Evolutionary conservation across 1,140 invertebrate species (phyloP).

Genomic region (Drosophila ficusphila): DNA sequence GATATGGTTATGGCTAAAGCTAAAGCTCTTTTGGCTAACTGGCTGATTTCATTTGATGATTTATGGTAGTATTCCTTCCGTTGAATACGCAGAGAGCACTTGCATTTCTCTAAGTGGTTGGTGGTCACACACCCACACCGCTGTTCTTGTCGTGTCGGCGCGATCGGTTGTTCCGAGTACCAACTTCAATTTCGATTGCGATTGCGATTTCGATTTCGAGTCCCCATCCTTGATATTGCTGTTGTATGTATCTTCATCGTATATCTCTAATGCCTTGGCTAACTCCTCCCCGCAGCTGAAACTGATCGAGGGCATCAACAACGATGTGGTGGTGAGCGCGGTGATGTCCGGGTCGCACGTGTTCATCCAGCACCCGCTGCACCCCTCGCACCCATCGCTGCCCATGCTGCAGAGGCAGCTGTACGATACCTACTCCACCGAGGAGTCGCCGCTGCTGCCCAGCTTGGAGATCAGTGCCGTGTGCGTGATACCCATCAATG

Average conservation of each 20-base stretch:
- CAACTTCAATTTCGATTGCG: too few relatives aligned
- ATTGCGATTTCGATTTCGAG: not conserved
- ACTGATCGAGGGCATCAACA: constrained; percentile 95
- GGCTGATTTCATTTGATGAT: constrained; percentile 5
- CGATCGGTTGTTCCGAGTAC: too few relatives aligned
- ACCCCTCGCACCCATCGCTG: constrained; percentile 94
- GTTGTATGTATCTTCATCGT: not conserved
- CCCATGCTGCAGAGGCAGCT: constrained; percentile 90
- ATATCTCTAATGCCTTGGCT: constrained; percentile 8
- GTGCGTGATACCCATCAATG: constrained; percentile 92
- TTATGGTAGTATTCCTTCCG: constrained; percentile 12
- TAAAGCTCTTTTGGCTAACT: too few relatives aligned
- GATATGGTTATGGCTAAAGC: constrained; percentile 2
- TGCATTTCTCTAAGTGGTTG: constrained; percentile 16
- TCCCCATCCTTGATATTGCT: constrained; percentile 6
- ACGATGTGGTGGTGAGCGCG: constrained; percentile 94
- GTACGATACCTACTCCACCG: constrained; percentile 87
- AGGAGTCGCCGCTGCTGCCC: constrained; percentile 88
- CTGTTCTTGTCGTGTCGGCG: constrained; percentile 31
- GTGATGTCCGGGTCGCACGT: constrained; percentile 92
- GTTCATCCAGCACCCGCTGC: constrained; percentile 96
- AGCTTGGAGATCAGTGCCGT: constrained; percentile 91
- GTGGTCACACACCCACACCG: too few relatives aligned
- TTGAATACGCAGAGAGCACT: constrained; percentile 17
- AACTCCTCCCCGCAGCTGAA: constrained; percentile 87